Evolutionary conservation across 2,797 vertebrate genomes (phyloP).

Genomic region (Margarornis squamiger): DNA sequence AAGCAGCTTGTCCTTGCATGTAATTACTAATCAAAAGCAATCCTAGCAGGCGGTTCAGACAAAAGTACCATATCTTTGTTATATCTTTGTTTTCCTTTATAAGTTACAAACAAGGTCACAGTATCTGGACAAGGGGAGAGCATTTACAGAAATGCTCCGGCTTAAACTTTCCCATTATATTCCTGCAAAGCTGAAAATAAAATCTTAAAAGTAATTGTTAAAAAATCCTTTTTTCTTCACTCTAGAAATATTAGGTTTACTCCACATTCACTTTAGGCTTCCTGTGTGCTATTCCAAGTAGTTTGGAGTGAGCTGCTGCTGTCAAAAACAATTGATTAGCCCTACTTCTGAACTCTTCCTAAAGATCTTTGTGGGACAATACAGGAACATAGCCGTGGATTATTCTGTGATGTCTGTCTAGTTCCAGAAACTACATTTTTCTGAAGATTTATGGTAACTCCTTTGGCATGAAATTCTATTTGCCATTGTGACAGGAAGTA

Average conservation of each 20-base stretch:
- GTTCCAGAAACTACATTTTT: not conserved
- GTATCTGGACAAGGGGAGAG: not conserved
- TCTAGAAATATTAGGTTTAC: not conserved
- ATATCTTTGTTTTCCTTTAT: not conserved
- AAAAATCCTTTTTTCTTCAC: not conserved
- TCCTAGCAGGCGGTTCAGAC: not conserved
- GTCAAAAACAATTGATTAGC: not conserved
- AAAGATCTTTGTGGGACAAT: not conserved
- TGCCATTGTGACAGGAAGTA: not conserved
- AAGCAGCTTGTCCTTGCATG: not conserved
- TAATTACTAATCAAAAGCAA: not conserved
- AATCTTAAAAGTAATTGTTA: not conserved
- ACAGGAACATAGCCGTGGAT: not conserved
- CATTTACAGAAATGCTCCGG: not conserved
- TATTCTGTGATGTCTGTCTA: not conserved
- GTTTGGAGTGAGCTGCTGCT: not conserved
- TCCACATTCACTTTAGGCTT: not conserved
- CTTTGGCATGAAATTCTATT: not conserved
- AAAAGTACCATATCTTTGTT: not conserved
- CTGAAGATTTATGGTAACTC: not conserved
- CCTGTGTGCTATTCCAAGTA: not conserved
- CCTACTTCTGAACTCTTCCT: not conserved
- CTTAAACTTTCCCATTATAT: not conserved
- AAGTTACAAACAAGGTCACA: not conserved
- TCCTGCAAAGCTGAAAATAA: not conserved